Evolutionary conservation across 2,113 vertebrate genomes (phyloP).

Genomic region (Willisornis vidua): DNA sequence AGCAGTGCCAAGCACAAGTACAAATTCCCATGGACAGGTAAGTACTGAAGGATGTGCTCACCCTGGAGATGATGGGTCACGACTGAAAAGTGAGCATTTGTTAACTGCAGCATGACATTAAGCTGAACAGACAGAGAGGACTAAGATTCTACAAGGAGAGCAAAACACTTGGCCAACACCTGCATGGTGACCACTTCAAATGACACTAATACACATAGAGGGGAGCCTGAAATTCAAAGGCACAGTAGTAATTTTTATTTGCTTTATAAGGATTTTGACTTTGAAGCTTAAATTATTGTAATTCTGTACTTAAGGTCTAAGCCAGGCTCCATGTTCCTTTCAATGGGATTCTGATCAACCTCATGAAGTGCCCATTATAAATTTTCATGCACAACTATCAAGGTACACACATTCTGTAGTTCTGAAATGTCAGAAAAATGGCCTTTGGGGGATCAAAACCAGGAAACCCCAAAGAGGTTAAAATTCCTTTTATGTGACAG

Average conservation of each 20-base stretch:
- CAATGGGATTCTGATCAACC: background rate
- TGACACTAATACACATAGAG: background rate
- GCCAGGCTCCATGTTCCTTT: background rate
- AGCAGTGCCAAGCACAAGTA: background rate
- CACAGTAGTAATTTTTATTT: background rate
- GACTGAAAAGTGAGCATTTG: background rate
- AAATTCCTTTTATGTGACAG: constrained; percentile 5
- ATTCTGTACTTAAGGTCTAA: background rate
- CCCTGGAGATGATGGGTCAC: background rate
- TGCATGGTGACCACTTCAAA: background rate
- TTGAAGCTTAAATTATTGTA: constrained; percentile 16
- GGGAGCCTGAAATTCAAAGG: background rate
- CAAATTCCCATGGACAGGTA: background rate
- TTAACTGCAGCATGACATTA: background rate
- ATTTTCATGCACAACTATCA: background rate
- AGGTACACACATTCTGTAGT: background rate
- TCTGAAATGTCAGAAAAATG: background rate
- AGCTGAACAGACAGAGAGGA: background rate
- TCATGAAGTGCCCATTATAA: background rate
- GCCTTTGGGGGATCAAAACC: background rate
- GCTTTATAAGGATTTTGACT: background rate
- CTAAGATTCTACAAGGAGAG: background rate
- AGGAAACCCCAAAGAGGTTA: background rate
- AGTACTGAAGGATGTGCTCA: background rate
- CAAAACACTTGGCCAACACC: background rate